phyloP scores from a whole-genome alignment of 2,113 vertebrate species.

The Oncorhynchus nerka region DNA sequence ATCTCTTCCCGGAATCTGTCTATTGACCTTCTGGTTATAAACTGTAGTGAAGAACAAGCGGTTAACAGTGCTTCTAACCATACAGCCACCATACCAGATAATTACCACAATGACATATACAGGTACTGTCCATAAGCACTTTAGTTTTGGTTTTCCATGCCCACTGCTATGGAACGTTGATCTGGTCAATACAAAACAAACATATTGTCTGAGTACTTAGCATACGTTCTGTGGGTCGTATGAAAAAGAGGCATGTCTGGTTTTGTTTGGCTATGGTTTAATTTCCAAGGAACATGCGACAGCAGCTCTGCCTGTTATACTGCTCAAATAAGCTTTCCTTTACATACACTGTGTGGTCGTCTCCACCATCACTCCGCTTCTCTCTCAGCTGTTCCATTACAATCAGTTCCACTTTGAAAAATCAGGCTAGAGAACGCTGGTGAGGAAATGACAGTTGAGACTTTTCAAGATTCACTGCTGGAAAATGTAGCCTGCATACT shows the following conservation, averaged over 20 bases:
- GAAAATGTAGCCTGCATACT: neutral
- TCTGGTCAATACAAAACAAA: neutral
- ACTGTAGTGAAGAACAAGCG: too few relatives aligned
- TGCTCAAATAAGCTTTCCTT: constrained; percentile 22
- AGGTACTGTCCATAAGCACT: neutral
- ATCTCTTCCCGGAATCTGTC: neutral
- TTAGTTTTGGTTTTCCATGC: neutral
- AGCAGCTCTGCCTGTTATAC: constrained; percentile 19
- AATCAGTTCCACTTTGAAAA: constrained; percentile 9
- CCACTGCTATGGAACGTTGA: neutral
- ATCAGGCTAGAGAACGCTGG: constrained; percentile 7
- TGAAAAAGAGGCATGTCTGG: neutral
- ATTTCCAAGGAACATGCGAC: constrained; percentile 12
- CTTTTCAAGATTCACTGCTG: constrained; percentile 41
- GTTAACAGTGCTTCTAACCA: neutral
- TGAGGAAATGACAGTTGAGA: constrained; percentile 22
- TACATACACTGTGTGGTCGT: constrained; percentile 23
- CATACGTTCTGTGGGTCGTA: neutral
- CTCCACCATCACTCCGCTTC: constrained; percentile 21
- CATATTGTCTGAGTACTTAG: neutral
- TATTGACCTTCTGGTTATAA: neutral
- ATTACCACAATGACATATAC: neutral
- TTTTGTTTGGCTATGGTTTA: constrained; percentile 21
- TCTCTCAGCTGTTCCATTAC: constrained; percentile 11
- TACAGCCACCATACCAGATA: neutral